These are phyloP conservation scores for Lepilemur septentrionalis DNA, from an alignment of 2,797 vertebrate species.

Conservation along the genomic window DNA sequence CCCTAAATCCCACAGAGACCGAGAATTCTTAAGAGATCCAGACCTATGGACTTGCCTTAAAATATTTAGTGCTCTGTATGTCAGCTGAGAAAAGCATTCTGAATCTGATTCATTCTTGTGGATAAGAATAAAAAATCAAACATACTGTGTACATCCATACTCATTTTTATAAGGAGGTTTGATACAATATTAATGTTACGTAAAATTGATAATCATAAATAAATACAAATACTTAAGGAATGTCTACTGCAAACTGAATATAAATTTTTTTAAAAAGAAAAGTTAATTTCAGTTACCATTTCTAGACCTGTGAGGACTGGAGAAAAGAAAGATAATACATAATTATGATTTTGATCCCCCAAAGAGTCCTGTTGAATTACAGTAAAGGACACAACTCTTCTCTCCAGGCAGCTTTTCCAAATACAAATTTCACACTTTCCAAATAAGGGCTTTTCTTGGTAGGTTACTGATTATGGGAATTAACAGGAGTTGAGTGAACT, in stretches of 20 bases:
- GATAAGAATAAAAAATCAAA: slow-evolving; percentile 89
- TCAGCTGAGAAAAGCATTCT: slow-evolving; percentile 93
- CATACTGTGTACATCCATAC: slow-evolving; percentile 93
- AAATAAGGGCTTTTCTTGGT: slow-evolving; percentile 78
- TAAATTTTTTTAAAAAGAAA: slow-evolving; percentile 88
- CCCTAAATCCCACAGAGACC: slow-evolving; percentile 87
- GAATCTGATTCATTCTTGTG: slow-evolving; percentile 92
- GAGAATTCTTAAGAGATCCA: slow-evolving; percentile 91
- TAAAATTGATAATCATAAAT: slow-evolving; percentile 98
- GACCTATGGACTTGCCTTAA: slow-evolving; percentile 88
- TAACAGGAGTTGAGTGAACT: slow-evolving; percentile 88
- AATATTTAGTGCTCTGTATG: slow-evolving; percentile 98
- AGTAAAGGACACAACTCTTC: slow-evolving; percentile 79
- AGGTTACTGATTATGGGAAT: slow-evolving; percentile 84
- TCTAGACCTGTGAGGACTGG: slow-evolving; percentile 90
- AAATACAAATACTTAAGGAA: slow-evolving; percentile 99
- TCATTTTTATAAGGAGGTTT: slow-evolving; percentile 88
- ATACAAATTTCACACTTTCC: slow-evolving; percentile 78
- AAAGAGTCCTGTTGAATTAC: slow-evolving; percentile 79
- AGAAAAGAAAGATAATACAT: slow-evolving; percentile 87
- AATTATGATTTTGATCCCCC: slow-evolving; percentile 84
- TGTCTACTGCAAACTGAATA: slow-evolving; percentile 97
- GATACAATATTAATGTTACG: slow-evolving; percentile 91
- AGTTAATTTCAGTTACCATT: slow-evolving; percentile 93
- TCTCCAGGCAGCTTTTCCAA: slow-evolving; percentile 80